These are phyloP conservation scores for Escarpia spicata DNA, from an alignment of 2,888 invertebrate species.

Conservation along the genomic window DNA sequence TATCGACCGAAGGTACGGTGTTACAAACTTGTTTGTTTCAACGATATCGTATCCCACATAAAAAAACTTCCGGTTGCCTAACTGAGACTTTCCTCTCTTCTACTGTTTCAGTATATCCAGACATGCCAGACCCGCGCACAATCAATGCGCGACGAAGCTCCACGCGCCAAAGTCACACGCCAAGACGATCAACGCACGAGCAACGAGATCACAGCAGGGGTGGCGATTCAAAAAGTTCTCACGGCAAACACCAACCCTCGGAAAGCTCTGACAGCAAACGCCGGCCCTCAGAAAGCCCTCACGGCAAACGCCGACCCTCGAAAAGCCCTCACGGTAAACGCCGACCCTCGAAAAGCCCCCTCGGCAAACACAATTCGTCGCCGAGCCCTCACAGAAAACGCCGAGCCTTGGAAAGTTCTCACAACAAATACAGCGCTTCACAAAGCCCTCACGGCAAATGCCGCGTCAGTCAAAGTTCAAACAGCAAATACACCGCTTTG, in stretches of 20 bases:
- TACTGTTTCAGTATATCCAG: not conserved
- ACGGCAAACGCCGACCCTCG: too few relatives aligned
- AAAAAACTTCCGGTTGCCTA: too few relatives aligned
- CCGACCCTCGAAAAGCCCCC: not conserved
- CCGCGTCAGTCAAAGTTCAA: too few relatives aligned
- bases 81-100: too few relatives aligned
- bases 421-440: not conserved
- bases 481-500: too few relatives aligned
- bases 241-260: not conserved
- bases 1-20: too few relatives aligned
- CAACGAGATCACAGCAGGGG: too few relatives aligned
- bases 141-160: not conserved
- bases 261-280: not conserved
- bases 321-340: not conserved
- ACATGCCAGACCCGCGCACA: not conserved
- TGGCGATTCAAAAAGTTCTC: not conserved
- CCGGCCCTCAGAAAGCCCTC: not conserved
- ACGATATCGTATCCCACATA: too few relatives aligned
- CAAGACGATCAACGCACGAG: not conserved
- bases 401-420: not conserved
- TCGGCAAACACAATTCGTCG: not conserved
- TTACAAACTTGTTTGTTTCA: too few relatives aligned
- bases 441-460: not conserved
- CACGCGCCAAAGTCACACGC: not conserved
- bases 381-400: not conserved